phyloP scores from a whole-genome alignment of 2,888 invertebrate species.

The Polydrusus cervinus region DNA sequence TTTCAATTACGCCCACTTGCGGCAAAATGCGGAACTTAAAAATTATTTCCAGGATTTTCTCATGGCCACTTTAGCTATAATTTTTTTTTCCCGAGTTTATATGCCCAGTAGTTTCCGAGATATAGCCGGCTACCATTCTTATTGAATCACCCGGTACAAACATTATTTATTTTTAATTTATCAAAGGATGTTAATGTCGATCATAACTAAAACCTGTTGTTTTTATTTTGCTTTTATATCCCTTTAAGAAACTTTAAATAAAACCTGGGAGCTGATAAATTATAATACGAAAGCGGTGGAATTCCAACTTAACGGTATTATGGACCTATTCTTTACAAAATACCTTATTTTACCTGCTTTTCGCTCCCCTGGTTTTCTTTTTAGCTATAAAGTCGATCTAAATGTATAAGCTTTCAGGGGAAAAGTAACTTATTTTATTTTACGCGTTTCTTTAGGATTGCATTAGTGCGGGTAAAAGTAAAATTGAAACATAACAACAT shows the following conservation, averaged over 20 bases:
- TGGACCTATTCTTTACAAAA: conserved; percentile 38
- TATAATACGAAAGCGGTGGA: conserved; percentile 43
- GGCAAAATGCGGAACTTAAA: too few relatives aligned
- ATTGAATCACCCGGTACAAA: too few relatives aligned
- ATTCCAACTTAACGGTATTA: conserved; percentile 33
- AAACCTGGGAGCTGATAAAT: conserved; percentile 36
- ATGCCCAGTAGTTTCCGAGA: too few relatives aligned
- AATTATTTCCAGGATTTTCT: too few relatives aligned
- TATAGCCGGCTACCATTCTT: too few relatives aligned
- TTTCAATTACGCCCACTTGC: too few relatives aligned
- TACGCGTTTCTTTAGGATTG: conserved; percentile 7
- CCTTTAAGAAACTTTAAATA: conserved; percentile 31
- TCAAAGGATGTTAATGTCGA: background rate
- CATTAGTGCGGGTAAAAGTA: conserved; percentile 9
- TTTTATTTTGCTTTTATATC: conserved; percentile 13
- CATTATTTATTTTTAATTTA: background rate
- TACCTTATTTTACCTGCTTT: conserved; percentile 36
- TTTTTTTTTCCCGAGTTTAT: too few relatives aligned
- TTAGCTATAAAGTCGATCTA: conserved; percentile 24
- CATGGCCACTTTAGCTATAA: too few relatives aligned
- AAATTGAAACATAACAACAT: conserved; percentile 14
- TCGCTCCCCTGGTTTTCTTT: conserved; percentile 24
- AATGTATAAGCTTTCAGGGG: conserved; percentile 18
- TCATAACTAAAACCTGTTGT: conserved; percentile 5
- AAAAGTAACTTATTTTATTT: conserved; percentile 20